These are phyloP conservation scores for Dermatemys mawii DNA, from an alignment of 2,113 vertebrate genomes.

Conservation along the genomic window DNA sequence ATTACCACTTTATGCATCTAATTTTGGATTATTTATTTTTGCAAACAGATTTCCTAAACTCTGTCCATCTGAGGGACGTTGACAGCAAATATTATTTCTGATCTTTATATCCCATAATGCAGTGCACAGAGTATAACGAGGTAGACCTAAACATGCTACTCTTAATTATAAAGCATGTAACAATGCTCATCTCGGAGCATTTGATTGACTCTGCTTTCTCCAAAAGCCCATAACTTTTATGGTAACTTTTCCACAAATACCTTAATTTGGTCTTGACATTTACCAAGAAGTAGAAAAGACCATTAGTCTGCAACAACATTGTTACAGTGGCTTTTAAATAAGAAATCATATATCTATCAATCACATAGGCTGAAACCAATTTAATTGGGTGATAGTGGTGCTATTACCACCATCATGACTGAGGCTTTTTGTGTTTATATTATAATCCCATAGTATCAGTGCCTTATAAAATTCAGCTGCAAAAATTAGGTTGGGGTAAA, in stretches of 20 bases:
- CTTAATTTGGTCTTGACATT: not conserved
- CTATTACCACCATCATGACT: not conserved
- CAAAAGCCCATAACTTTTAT: not conserved
- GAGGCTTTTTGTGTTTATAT: not conserved
- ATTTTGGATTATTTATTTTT: not conserved
- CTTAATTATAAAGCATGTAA: not conserved
- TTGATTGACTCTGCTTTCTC: not conserved
- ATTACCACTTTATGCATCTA: not conserved
- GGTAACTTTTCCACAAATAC: conserved; percentile 8
- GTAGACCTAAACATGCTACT: not conserved
- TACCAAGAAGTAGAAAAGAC: not conserved
- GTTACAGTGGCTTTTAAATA: not conserved
- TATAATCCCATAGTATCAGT: not conserved
- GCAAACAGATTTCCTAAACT: not conserved
- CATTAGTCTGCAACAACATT: not conserved
- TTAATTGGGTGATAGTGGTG: not conserved
- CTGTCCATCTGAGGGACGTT: not conserved
- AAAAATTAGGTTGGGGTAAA: not conserved
- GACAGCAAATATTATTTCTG: not conserved
- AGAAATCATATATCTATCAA: not conserved
- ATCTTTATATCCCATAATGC: not conserved
- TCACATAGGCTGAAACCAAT: not conserved
- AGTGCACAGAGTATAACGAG: not conserved
- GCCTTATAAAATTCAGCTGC: not conserved
- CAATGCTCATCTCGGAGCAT: not conserved